phyloP scores from a whole-genome alignment of 2,797 vertebrate genomes.

The Lindbergichthys nudifrons region DNA sequence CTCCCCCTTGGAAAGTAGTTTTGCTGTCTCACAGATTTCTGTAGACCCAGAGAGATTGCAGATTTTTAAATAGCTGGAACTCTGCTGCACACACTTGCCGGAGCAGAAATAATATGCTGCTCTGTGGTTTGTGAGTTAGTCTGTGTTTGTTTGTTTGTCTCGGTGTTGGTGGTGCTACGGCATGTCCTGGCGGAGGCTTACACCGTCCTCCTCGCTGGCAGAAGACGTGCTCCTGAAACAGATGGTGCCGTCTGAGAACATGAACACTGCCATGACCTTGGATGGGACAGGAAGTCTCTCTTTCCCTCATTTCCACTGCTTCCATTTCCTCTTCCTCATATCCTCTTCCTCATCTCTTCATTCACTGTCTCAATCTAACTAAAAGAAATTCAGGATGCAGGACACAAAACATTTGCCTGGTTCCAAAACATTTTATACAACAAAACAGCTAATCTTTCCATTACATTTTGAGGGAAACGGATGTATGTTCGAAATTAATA shows the following conservation, averaged over 20 bases:
- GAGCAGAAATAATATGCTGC: constrained; percentile 52
- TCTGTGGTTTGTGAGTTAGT: constrained; percentile 12
- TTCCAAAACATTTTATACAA: no score
- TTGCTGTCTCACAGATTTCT: constrained; percentile 57
- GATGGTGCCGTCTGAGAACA: constrained; percentile 79
- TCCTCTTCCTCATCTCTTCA: constrained; percentile 2
- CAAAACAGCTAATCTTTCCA: no score
- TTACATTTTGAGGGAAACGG: no score
- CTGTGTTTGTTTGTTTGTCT: constrained; percentile 35
- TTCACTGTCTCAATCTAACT: background rate
- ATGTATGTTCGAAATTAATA: no score
- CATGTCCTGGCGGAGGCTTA: constrained; percentile 56
- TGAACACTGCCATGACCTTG: constrained; percentile 75
- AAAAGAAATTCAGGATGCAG: background rate
- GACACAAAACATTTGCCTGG: no score
- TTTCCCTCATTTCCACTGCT: constrained; percentile 35
- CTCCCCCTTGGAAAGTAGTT: constrained; percentile 42
- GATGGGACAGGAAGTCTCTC: constrained; percentile 57
- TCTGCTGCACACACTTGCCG: constrained; percentile 37
- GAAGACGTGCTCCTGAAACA: constrained; percentile 75
- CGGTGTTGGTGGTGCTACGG: constrained; percentile 42
- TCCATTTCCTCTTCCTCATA: constrained; percentile 11
- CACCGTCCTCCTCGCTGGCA: constrained; percentile 64
- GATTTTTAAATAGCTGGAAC: constrained; percentile 60
- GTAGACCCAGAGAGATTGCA: constrained; percentile 54